Percentiles rank a stretch among this genome's conserved stretches.
phyloP scores from a whole-genome alignment of 2,888 invertebrate species.

The Octodonta nipae region DNA sequence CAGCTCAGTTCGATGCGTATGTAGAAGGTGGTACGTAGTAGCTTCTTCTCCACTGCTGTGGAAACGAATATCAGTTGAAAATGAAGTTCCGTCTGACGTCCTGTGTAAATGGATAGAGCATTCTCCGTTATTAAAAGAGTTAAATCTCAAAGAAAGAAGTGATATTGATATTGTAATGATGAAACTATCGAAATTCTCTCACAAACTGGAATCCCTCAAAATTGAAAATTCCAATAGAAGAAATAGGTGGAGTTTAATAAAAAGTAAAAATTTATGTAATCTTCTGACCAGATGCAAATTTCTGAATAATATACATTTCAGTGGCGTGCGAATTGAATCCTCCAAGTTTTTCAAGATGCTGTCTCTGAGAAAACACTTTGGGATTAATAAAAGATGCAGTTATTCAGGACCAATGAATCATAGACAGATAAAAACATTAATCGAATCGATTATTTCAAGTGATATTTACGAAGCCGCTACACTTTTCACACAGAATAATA shows the following conservation, averaged over 20 bases:
- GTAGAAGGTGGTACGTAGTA: conserved; percentile 18
- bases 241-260: conserved; percentile 8
- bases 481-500: neutral
- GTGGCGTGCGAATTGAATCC: conserved; percentile 15
- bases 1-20: conserved; percentile 14
- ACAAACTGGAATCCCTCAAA: conserved; percentile 12
- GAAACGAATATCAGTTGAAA: conserved; percentile 15
- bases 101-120: conserved; percentile 18
- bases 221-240: conserved; percentile 16
- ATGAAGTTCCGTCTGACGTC: conserved; percentile 14
- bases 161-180: conserved; percentile 15
- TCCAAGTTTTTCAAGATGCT: conserved; percentile 17
- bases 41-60: conserved; percentile 16
- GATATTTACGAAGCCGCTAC: conserved; percentile 9
- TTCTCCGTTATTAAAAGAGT: conserved; percentile 16
- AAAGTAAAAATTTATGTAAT: conserved; percentile 14
- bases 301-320: conserved; percentile 15
- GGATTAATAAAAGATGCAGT: conserved; percentile 9
- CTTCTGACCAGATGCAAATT: conserved; percentile 16
- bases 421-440: conserved; percentile 17
- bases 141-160: conserved; percentile 12
- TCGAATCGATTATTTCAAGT: conserved; percentile 14
- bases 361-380: conserved; percentile 8
- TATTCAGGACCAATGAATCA: conserved; percentile 15
- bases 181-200: conserved; percentile 12